Conservation (phyloP, 2,113 vertebrate genomes). For the Columba livia region DNA sequence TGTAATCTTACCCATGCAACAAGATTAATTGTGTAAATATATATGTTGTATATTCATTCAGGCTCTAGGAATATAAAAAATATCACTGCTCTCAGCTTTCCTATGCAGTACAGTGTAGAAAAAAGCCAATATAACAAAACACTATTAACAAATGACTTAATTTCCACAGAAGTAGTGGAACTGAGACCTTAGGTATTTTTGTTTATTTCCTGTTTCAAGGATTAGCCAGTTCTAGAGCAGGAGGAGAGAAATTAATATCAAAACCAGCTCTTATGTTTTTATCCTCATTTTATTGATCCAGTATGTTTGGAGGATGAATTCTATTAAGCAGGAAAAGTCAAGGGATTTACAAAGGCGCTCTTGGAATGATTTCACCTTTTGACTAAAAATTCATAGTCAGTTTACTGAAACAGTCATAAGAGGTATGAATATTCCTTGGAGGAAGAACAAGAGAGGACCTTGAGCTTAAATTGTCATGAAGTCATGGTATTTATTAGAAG, state of each 20-base stretch:
- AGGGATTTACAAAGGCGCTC: neutral
- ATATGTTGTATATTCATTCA: neutral
- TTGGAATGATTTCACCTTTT: neutral
- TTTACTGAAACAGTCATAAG: neutral
- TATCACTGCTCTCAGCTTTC: neutral
- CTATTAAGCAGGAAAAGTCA: neutral
- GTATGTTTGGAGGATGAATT: neutral
- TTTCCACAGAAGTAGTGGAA: neutral
- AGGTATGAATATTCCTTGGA: neutral
- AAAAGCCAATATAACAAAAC: neutral
- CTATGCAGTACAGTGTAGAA: neutral
- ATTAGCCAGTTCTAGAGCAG: neutral
- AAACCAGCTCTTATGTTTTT: neutral
- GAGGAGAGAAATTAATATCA: neutral
- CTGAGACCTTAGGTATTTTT: neutral
- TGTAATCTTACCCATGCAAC: neutral
- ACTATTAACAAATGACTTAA: neutral
- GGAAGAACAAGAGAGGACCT: neutral
- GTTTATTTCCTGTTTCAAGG: neutral
- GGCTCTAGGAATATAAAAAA: neutral
- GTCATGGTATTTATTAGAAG: neutral
- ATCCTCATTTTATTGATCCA: neutral
- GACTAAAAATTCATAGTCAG: neutral
- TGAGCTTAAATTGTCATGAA: neutral
- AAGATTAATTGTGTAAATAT: neutral